Evolutionary conservation across 2,797 vertebrate species (phyloP), one percentile per base, ranked within the genome.

Genomic region (Microcaecilia unicolor): DNA sequence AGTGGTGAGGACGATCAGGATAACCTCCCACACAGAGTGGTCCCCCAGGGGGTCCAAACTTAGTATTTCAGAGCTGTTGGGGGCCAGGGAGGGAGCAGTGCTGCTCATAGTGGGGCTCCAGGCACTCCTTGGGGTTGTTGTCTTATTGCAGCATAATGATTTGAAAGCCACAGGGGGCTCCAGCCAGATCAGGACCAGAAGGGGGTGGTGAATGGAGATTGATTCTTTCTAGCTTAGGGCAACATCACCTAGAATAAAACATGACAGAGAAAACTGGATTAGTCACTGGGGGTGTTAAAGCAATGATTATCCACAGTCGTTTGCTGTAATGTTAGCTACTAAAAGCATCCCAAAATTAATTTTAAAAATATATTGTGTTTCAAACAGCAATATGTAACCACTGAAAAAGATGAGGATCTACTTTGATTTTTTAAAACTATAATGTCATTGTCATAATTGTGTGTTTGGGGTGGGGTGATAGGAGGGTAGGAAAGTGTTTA

Each of bases 1-100:
- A 0, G 81, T 81, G 30, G 80, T 73, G 19, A 80, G 55, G 15
- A 74, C 64, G 3, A 87, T 83, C 42, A 82, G 57, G 19, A 72
- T 70, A 26, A 80, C 61, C 46, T 86, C 72, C 81, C 80, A 83
- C 10, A 64, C 28, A 28, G 75, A 28, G 31, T 64, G 60, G 3
- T 76, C 70, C 16, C 75, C 80, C 23, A 79, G 68, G 1, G 64
- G 64, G 5, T 70, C 69, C 27, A 47, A 41, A 16, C 35, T 25
- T 12, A 16, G 17, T 8, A 25, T 9, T 15, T 50, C 46, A 1
- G 70, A 53, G 41, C 61, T 64, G 59, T 10, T 16, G 18, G 33
- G 32, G 27, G 15, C 12, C 9, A 30, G 19, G 9, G 40, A 35
- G 3, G 4, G 3, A 4, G 6, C 11, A 4, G 57, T 36, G 41